phyloP scores from a whole-genome alignment of 30 jellyfish, hydroid and myxozoan genomes.

The Catostylus mosaicus region DNA sequence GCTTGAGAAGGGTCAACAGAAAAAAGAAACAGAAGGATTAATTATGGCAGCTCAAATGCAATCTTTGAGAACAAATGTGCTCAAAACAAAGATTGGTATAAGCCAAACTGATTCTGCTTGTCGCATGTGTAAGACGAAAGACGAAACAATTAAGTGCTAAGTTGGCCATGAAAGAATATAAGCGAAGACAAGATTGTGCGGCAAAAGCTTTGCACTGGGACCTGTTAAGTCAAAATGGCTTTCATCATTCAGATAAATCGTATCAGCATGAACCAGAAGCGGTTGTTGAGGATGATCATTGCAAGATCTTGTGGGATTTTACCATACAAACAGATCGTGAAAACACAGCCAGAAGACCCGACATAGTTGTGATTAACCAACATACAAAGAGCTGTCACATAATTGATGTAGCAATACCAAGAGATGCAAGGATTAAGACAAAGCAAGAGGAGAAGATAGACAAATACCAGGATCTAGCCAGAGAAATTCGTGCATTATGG shows the following conservation, averaged over 20 bases:
- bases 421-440: not conserved
- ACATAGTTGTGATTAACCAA: slow-evolving; percentile 1
- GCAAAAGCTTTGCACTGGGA: slow-evolving; percentile 21
- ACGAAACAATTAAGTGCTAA: slow-evolving; percentile 9
- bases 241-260: slow-evolving; percentile 5
- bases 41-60: slow-evolving; percentile 30
- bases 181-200: slow-evolving; percentile 16
- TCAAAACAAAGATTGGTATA: slow-evolving; percentile 9
- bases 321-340: not conserved
- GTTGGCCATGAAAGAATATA: slow-evolving; percentile 21
- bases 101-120: not conserved
- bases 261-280: slow-evolving; percentile 13
- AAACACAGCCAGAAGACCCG: slow-evolving; percentile 31
- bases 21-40: slow-evolving; percentile 28
- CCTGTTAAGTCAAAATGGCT: not conserved
- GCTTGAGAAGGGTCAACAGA: slow-evolving; percentile 1
- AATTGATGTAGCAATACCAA: not conserved
- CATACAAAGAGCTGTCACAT: not conserved
- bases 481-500: not conserved
- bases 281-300: slow-evolving; percentile 4
- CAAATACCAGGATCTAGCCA: not conserved
- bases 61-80: slow-evolving; percentile 16
- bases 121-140: slow-evolving; percentile 15
- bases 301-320: slow-evolving; percentile 22
- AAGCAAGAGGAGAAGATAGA: not conserved